phyloP scores from a whole-genome alignment of 2,888 invertebrate genomes.

The Masnerella sp. region DNA sequence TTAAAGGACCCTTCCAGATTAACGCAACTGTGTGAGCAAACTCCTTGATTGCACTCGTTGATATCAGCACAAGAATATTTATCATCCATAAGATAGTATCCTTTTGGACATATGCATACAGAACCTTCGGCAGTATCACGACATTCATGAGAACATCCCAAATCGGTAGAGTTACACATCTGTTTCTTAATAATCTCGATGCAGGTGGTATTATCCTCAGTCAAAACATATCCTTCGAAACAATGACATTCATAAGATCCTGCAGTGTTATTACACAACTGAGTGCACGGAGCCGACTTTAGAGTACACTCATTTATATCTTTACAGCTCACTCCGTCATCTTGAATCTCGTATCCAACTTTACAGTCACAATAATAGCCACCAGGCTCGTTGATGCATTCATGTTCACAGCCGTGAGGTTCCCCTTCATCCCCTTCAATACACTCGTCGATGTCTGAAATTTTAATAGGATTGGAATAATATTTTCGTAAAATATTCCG shows the following conservation, averaged over 20 bases:
- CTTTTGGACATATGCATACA: conserved; percentile 80
- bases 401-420: conserved; percentile 78
- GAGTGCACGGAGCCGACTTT: conserved; percentile 66
- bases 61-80: conserved; percentile 77
- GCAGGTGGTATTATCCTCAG: conserved; percentile 66
- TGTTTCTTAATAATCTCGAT: conserved; percentile 61
- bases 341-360: conserved; percentile 72
- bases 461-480: neutral
- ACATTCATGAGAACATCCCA: conserved; percentile 69
- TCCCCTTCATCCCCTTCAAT: conserved; percentile 76
- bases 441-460: conserved; percentile 81
- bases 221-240: conserved; percentile 73
- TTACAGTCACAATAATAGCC: conserved; percentile 77
- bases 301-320: conserved; percentile 74
- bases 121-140: conserved; percentile 67
- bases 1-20: conserved; percentile 78
- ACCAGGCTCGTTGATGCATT: conserved; percentile 78
- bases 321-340: conserved; percentile 69
- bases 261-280: conserved; percentile 68
- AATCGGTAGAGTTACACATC: conserved; percentile 60
- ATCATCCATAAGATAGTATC: conserved; percentile 76
- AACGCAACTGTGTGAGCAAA: conserved; percentile 80
- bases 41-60: conserved; percentile 79
- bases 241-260: conserved; percentile 78
- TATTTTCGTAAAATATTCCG: neutral